Evolutionary conservation across 2,113 vertebrate genomes (phyloP).

Genomic region (Tupaia tana): DNA sequence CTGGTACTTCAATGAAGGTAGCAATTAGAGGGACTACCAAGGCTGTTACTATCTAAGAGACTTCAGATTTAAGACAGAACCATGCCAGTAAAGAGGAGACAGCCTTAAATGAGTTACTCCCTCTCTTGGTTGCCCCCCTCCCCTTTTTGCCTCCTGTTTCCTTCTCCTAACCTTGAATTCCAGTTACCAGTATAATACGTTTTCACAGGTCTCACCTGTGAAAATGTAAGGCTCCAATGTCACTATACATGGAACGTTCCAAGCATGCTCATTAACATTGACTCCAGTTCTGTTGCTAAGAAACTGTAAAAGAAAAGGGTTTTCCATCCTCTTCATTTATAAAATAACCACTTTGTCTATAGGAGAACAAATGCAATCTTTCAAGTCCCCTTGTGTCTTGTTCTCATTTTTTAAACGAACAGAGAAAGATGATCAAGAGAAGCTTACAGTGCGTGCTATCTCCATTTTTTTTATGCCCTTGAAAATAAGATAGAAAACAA

Average conservation of each 20-base stretch:
- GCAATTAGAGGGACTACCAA: background rate
- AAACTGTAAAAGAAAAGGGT: slow-evolving; percentile 62
- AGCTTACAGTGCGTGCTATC: slow-evolving; percentile 35
- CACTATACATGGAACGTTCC: slow-evolving; percentile 34
- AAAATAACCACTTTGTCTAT: slow-evolving; percentile 73
- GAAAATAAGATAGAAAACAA: slow-evolving; percentile 81
- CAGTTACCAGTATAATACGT: background rate
- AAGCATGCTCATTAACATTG: background rate
- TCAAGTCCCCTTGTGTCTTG: slow-evolving; percentile 64
- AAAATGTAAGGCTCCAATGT: slow-evolving; percentile 12
- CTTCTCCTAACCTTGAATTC: background rate
- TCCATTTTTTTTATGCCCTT: slow-evolving; percentile 77
- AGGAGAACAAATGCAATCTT: slow-evolving; percentile 70
- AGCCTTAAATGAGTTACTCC: background rate
- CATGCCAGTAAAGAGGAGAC: background rate
- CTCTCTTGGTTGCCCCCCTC: rapidly evolving
- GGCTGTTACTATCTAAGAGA: too few species aligned
- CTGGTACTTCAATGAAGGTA: background rate
- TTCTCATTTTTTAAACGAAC: slow-evolving; percentile 70
- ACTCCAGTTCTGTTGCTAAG: slow-evolving; percentile 80
- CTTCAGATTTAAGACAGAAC: background rate
- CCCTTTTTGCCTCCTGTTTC: background rate
- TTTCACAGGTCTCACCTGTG: background rate
- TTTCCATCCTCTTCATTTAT: slow-evolving; percentile 64
- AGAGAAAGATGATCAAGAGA: slow-evolving; percentile 64